These are phyloP conservation scores for Hypotaenidia okinawae DNA, from an alignment of 2,797 vertebrate genomes.

Conservation along the genomic window DNA sequence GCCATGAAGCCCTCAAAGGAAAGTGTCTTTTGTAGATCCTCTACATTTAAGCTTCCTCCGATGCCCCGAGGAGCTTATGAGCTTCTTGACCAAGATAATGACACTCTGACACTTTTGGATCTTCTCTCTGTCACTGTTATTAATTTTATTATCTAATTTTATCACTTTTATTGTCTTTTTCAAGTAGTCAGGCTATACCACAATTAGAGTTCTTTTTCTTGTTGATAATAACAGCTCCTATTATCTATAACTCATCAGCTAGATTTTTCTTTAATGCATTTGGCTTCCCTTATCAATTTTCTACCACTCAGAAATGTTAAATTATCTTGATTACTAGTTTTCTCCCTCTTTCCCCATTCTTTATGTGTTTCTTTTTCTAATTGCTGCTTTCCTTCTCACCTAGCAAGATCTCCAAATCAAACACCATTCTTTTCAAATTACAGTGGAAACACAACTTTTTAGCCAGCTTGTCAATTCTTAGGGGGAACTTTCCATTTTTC, in stretches of 20 bases:
- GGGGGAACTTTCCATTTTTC: neutral
- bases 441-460: neutral
- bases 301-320: slow-evolving; percentile 33
- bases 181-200: neutral
- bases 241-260: slow-evolving; percentile 39
- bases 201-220: slow-evolving; percentile 18
- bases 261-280: slow-evolving; percentile 4
- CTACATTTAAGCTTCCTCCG: slow-evolving; percentile 10
- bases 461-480: neutral
- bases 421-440: slow-evolving; percentile 5
- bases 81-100: slow-evolving; percentile 52
- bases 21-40: neutral
- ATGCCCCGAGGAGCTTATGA: neutral
- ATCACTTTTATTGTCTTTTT: slow-evolving; percentile 19
- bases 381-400: slow-evolving; percentile 22
- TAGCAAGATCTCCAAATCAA: slow-evolving; percentile 25
- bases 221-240: slow-evolving; percentile 28
- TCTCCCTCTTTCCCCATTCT: neutral
- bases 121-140: neutral
- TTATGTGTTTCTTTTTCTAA: slow-evolving; percentile 1
- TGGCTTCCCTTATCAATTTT: slow-evolving; percentile 43
- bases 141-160: slow-evolving; percentile 34
- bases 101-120: slow-evolving; percentile 6
- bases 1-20: neutral
- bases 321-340: slow-evolving; percentile 47